Base-by-base conservation (phyloP, 2,113 vertebrate species). In the Channa maculata region DNA sequence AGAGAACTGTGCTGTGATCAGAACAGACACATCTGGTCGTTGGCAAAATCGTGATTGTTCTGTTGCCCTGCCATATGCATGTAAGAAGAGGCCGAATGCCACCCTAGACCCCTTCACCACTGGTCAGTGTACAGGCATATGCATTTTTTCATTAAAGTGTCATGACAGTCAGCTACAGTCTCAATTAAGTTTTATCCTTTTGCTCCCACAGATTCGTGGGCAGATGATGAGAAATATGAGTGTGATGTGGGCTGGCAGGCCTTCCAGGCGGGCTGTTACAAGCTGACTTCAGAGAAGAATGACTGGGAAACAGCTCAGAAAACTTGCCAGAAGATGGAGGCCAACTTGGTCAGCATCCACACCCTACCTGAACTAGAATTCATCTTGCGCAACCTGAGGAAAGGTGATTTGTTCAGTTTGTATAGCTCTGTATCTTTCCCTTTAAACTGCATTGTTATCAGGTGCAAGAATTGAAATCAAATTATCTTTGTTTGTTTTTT, bases 11-110 rank as follows among this genome's bases (percentile, higher is more conserved):
- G 98, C 94, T 0, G 97, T 98, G 81, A 97, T 99, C 89, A 93
- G 96, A 62, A 98, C 97, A 0, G 97, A 99, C 90, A 95, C 96
- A 0, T 96, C 95, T 0, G 97, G 97, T 0, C 95, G 96, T 6
- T 99, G 97, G 98, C 96, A 99, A 89, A 99, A 96, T 90, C 95
- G 96, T 0, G 96, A 98, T 74, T 99, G 98, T 33, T 94, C 96
- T 72, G 95, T 95, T 0, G 96, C 96, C 5, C 91, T 97, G 75
- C 97, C 98, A 0, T 99, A 99, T 0, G 95, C 96, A 38, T 99
- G 98, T 86, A 98, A 98, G 92, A 99, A 99, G 93, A 97, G 95
- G 46, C 96, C 96, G 70, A 97, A 98, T 0, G 94, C 95, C 87
- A 97, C 96, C 0, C 48, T 92, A 0, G 95, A 96, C 78, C 94